Conservation (phyloP, 2,888 invertebrate species). For the Megaustenia siamemsis region DNA sequence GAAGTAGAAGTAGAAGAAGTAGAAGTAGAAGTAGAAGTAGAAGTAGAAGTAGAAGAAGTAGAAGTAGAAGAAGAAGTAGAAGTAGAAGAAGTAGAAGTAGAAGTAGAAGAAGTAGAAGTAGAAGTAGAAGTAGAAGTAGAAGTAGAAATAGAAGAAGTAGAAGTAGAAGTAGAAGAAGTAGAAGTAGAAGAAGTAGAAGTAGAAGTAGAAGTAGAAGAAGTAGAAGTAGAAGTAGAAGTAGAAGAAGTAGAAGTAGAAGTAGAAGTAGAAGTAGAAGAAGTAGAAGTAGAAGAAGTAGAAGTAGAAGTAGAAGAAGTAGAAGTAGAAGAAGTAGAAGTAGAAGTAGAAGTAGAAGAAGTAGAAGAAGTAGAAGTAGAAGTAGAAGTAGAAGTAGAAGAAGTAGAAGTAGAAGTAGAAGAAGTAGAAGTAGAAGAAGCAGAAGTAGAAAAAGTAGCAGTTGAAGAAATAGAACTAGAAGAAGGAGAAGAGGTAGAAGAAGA, state of each 20-base stretch:
- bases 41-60: background rate
- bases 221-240: background rate
- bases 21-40: background rate
- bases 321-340: background rate
- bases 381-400: background rate
- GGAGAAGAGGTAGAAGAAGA: background rate
- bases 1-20: background rate
- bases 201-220: background rate
- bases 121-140: background rate
- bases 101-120: background rate
- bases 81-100: background rate
- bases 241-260: background rate
- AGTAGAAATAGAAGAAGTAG: background rate
- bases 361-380: background rate
- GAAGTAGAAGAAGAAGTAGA: background rate
- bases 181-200: background rate
- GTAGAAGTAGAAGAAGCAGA: background rate
- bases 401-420: background rate
- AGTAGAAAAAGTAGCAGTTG: background rate
- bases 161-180: background rate
- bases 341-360: background rate
- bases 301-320: background rate
- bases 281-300: background rate
- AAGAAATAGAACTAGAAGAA: background rate
- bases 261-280: background rate